Conservation (phyloP, 2,888 invertebrate species). For the Nipponacmea schrenckii region DNA sequence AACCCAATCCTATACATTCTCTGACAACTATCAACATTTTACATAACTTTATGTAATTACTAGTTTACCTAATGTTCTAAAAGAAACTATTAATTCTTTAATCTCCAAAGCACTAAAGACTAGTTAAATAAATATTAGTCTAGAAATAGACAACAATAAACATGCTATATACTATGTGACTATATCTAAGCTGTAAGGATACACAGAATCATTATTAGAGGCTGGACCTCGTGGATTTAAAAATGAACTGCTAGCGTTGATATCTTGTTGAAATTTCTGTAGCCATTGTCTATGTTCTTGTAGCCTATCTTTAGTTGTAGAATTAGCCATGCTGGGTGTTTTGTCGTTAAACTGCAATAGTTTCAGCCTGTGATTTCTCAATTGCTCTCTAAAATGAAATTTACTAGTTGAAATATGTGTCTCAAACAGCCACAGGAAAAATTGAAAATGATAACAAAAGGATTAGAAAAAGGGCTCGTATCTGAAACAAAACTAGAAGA, state of each 20-base stretch:
- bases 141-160: background rate
- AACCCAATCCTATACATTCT: no score
- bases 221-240: background rate
- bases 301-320: constrained; percentile 51
- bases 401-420: background rate
- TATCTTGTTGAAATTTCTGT: constrained; percentile 43
- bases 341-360: constrained; percentile 27
- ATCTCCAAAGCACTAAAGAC: no score
- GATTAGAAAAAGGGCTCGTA: no score
- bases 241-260: constrained; percentile 1
- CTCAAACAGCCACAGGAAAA: no score
- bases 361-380: constrained; percentile 47
- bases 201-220: background rate
- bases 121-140: no score
- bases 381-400: constrained; percentile 44
- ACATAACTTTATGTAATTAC: no score
- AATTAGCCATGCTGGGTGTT: constrained; percentile 18
- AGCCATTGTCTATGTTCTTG: constrained; percentile 58
- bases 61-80: no score
- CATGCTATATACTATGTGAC: background rate
- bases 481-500: no score
- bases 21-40: no score
- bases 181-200: background rate
- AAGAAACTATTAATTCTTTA: no score
- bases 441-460: no score